These are phyloP conservation scores for Sabatieria punctata DNA, from an alignment of 2,888 invertebrate genomes.

Conservation along the genomic window DNA sequence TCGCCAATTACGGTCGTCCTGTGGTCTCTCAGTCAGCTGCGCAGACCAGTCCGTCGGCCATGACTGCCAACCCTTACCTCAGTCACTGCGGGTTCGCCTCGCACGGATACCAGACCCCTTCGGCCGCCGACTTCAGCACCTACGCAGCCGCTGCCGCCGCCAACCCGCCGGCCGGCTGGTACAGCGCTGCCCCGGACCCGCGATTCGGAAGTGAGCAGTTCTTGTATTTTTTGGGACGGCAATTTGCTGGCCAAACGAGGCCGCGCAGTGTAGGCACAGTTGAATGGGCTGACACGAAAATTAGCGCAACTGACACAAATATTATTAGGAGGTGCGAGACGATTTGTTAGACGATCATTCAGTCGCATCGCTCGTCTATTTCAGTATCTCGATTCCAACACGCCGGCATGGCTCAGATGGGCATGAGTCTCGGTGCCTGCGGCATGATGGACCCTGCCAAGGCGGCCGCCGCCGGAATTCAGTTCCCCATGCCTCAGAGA, in stretches of 20 bases:
- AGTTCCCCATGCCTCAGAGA: constrained; percentile 83
- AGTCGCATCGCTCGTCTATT: too few species aligned
- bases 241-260: too few species aligned
- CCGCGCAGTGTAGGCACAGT: too few species aligned
- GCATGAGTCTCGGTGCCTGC: constrained; percentile 61
- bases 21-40: too few species aligned
- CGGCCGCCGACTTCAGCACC: constrained; percentile 39
- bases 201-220: constrained; percentile 78
- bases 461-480: constrained; percentile 46
- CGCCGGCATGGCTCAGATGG: constrained; percentile 60
- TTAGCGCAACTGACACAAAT: too few species aligned
- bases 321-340: too few species aligned
- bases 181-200: constrained; percentile 75
- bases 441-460: constrained; percentile 40
- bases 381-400: constrained; percentile 85
- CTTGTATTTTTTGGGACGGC: neutral
- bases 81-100: constrained; percentile 37
- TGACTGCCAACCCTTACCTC: constrained; percentile 35
- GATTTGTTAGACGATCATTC: too few species aligned
- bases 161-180: constrained; percentile 48
- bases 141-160: constrained; percentile 51
- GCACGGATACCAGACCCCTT: constrained; percentile 37
- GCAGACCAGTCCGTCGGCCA: constrained; percentile 27
- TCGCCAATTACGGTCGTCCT: too few species aligned
- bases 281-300: too few species aligned